These are phyloP conservation scores for Podarcis siculus DNA, from an alignment of 2,797 vertebrate genomes.

Conservation along the genomic window DNA sequence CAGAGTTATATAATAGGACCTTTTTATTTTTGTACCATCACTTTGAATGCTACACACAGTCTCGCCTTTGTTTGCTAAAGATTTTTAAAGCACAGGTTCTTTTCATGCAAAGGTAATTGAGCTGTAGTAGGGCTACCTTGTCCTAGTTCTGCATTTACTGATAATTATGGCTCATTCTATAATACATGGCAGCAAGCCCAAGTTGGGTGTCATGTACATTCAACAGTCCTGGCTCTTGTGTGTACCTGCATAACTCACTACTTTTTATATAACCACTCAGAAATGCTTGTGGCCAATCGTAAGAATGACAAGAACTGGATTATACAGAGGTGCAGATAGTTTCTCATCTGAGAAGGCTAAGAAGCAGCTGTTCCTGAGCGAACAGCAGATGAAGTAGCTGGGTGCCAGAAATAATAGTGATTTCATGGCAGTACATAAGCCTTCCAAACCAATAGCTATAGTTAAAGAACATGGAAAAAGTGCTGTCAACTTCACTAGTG, in stretches of 20 bases:
- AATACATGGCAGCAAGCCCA: not conserved
- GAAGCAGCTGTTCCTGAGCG: not conserved
- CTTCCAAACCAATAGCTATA: no score
- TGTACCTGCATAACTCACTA: not conserved
- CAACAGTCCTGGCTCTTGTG: not conserved
- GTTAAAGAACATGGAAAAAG: not conserved
- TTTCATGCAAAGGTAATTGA: not conserved
- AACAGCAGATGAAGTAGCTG: not conserved
- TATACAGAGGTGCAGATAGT: not conserved
- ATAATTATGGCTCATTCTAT: not conserved
- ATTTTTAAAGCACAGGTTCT: not conserved
- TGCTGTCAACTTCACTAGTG: not conserved
- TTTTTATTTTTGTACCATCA: not conserved
- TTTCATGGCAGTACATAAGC: no score
- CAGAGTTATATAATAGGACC: not conserved
- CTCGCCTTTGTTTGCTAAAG: not conserved
- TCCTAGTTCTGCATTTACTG: not conserved
- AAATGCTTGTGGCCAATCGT: not conserved
- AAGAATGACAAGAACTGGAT: not conserved
- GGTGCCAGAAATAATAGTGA: not conserved
- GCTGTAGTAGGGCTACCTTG: not conserved
- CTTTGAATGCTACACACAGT: not conserved
- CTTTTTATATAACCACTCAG: not conserved
- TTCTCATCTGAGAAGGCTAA: not conserved
- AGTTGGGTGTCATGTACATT: not conserved